These are phyloP conservation scores for Campoletis raptor DNA, from an alignment of 2,888 invertebrate species.

Conservation along the genomic window DNA sequence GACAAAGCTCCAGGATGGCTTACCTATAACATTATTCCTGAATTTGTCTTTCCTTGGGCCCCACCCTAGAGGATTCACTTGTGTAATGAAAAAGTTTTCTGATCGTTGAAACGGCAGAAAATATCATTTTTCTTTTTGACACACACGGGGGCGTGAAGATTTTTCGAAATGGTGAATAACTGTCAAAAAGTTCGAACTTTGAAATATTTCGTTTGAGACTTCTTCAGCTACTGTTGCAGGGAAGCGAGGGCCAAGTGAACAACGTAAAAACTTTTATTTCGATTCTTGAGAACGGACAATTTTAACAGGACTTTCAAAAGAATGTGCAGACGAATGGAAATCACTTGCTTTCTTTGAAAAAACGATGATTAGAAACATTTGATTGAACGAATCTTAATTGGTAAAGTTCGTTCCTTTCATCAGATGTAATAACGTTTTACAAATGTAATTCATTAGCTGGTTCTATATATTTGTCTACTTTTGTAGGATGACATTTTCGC, in stretches of 20 bases:
- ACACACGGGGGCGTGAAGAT: conserved; percentile 25
- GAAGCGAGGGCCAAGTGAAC: not conserved
- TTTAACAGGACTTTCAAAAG: not conserved
- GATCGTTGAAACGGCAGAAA: conserved; percentile 53
- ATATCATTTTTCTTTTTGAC: conserved; percentile 43
- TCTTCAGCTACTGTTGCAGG: not conserved
- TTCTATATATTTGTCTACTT: not conserved
- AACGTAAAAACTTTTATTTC: conserved; percentile 28
- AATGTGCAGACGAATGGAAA: not conserved
- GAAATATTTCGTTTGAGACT: conserved; percentile 41
- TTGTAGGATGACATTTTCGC: conserved; percentile 6
- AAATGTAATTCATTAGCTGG: not conserved
- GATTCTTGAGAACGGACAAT: not conserved
- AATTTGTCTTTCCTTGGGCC: conserved; percentile 22
- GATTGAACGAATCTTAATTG: not conserved
- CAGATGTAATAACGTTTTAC: not conserved
- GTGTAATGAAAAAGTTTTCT: conserved; percentile 65
- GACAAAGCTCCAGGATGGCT: conserved; percentile 2
- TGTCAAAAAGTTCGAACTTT: conserved; percentile 51
- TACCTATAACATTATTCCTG: conserved; percentile 47
- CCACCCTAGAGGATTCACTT: conserved; percentile 31
- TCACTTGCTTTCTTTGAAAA: not conserved
- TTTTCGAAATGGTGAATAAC: conserved; percentile 34
- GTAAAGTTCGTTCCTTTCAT: not conserved
- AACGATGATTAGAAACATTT: not conserved